Evolutionary conservation across 2,113 vertebrate genomes (phyloP).

Genomic region (Caloenas nicobarica): DNA sequence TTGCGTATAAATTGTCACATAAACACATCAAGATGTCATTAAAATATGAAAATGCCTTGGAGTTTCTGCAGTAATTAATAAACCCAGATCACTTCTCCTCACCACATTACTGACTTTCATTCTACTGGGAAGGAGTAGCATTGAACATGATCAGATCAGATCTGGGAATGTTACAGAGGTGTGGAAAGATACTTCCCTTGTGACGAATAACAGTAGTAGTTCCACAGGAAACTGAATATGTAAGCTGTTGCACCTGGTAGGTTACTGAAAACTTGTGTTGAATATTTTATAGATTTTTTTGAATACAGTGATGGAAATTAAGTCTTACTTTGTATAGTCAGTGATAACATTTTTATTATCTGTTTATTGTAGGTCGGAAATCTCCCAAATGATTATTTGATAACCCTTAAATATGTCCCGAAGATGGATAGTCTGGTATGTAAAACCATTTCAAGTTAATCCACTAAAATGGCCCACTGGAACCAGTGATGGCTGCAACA

Average conservation of each 20-base stretch:
- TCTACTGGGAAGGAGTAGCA: neutral
- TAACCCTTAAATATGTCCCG: constrained; percentile 81
- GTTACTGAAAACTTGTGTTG: neutral
- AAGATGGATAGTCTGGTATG: constrained; percentile 81
- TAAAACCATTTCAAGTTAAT: constrained; percentile 48
- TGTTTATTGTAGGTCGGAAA: constrained; percentile 77
- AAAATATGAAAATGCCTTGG: neutral
- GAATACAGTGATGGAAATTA: neutral
- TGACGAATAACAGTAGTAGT: neutral
- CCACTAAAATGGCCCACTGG: neutral
- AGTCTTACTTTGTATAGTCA: neutral
- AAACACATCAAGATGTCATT: neutral
- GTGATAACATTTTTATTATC: constrained; percentile 7
- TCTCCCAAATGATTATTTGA: constrained; percentile 84
- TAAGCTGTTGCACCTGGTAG: neutral
- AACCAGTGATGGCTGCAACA: neutral
- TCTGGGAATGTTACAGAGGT: neutral
- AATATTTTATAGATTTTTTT: neutral
- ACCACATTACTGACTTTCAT: neutral
- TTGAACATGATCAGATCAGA: neutral
- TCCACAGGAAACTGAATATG: neutral
- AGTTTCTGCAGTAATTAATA: neutral
- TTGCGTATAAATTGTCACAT: neutral
- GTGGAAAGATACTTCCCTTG: neutral
- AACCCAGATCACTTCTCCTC: neutral